phyloP scores from a whole-genome alignment of 2,797 vertebrate genomes.

The Odontamblyopus rebecca region DNA sequence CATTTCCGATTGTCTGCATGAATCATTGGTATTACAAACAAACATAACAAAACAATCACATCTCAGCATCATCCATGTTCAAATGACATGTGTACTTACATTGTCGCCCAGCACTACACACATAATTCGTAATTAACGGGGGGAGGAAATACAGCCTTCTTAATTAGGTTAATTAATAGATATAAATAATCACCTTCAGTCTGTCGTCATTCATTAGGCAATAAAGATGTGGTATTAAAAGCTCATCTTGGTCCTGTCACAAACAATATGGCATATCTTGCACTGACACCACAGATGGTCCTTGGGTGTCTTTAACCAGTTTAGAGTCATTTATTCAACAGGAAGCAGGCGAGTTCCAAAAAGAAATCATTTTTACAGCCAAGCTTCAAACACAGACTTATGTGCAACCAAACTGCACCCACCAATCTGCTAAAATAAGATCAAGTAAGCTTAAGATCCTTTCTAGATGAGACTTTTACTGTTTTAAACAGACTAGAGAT shows the following conservation, averaged over 20 bases:
- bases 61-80: constrained; percentile 32
- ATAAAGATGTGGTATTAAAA: constrained; percentile 74
- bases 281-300: constrained; percentile 65
- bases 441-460: constrained; percentile 43
- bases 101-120: constrained; percentile 35
- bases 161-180: constrained; percentile 79
- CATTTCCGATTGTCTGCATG: constrained; percentile 1
- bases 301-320: constrained; percentile 53
- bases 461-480: constrained; percentile 62
- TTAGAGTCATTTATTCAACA: constrained; percentile 38
- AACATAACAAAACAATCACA: constrained; percentile 26
- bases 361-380: constrained; percentile 42
- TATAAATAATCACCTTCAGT: constrained; percentile 79
- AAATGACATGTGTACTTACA: constrained; percentile 68
- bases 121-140: constrained; percentile 66
- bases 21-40: neutral
- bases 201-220: constrained; percentile 76
- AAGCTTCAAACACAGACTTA: constrained; percentile 59
- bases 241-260: constrained; percentile 66
- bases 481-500: constrained; percentile 40
- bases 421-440: constrained; percentile 47
- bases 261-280: constrained; percentile 66
- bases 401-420: constrained; percentile 51
- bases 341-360: constrained; percentile 38
- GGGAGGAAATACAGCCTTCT: constrained; percentile 67